Evolutionary conservation across 2,888 invertebrate species (phyloP).

Genomic region (Nephrocerus scutellatus): DNA sequence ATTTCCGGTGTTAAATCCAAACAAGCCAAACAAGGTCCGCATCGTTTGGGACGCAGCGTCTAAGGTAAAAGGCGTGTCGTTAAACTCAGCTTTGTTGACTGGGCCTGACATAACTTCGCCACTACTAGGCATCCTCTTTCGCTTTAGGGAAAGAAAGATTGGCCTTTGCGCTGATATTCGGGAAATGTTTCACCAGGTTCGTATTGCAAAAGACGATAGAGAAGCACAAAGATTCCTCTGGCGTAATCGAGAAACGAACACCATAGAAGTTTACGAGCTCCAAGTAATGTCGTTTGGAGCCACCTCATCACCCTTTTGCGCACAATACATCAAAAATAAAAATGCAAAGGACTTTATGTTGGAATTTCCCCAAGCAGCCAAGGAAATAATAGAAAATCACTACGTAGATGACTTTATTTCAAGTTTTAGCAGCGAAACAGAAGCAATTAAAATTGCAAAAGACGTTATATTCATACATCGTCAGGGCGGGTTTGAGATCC

Average conservation of each 20-base stretch:
- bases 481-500: conserved; percentile 18
- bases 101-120: conserved; percentile 35
- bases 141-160: conserved; percentile 34
- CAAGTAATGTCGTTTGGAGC: conserved; percentile 27
- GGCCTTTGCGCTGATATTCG: conserved; percentile 33
- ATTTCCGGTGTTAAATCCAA: conserved; percentile 24
- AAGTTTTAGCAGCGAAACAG: conserved; percentile 23
- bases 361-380: conserved; percentile 17
- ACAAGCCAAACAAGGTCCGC: conserved; percentile 28
- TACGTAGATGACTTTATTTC: conserved; percentile 32
- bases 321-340: conserved; percentile 24
- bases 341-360: conserved; percentile 17
- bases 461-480: conserved; percentile 14
- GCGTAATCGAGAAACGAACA: conserved; percentile 17
- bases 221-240: conserved; percentile 34
- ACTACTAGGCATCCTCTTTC: conserved; percentile 34
- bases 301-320: conserved; percentile 23
- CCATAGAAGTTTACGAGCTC: conserved; percentile 21
- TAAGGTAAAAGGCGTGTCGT: conserved; percentile 21
- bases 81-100: conserved; percentile 29
- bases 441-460: conserved; percentile 17
- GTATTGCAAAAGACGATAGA: conserved; percentile 27
- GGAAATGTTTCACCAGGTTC: conserved; percentile 30
- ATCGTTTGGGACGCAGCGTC: conserved; percentile 35
- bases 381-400: conserved; percentile 18